Base-by-base conservation (phyloP, 2,113 vertebrate species). In the Tapirus terrestris region DNA sequence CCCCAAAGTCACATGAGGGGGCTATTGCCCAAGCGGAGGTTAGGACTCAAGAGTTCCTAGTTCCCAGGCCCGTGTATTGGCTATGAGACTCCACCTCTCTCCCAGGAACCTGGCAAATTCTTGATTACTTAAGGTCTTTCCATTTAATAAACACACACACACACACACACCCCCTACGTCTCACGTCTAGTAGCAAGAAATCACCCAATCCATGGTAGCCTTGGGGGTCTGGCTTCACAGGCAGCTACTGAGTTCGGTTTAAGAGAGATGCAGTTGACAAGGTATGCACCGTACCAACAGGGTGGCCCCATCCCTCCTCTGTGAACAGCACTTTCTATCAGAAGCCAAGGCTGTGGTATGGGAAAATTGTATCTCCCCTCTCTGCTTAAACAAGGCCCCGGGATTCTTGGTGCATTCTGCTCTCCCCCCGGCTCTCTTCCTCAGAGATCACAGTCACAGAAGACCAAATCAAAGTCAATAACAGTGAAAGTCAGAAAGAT, bases 401-500 rank as follows among this genome's bases (percentile, higher is more conserved):
- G 81, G 91, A 45, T 1, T 9, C 36, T 43, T 48, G 43, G 36
- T 14, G 31, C 8, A 21, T 89, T 67, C 83, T 1, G 5, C n/a
- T 83, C 92, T 60, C 18, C 1, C 33, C 83, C n/a, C 6, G 2
- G 27, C 76, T 70, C 12, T 89, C 87, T 89, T 73, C 91, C 73
- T 93, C 82, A 76, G 82, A 90, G 73, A 87, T 58, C 89, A 72
- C 91, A 80, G 29, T 97, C 48, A 43, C 33, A 68, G 48, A 84
- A 84, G 94, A 92, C 72, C 23, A 93, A 48, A 90, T 92, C 94
- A 20, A 65, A 89, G 17, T 27, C 90, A 53, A 39, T 5, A 68
- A 76, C 6, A 97, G 39, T 27, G 60, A 89, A 95, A 97, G 79
- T 31, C 29, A 79, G 76, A 96, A 96, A 97, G 45, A 67, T 89